Conservation (phyloP, 2,113 vertebrate genomes). For the Odobenus rosmarus region DNA sequence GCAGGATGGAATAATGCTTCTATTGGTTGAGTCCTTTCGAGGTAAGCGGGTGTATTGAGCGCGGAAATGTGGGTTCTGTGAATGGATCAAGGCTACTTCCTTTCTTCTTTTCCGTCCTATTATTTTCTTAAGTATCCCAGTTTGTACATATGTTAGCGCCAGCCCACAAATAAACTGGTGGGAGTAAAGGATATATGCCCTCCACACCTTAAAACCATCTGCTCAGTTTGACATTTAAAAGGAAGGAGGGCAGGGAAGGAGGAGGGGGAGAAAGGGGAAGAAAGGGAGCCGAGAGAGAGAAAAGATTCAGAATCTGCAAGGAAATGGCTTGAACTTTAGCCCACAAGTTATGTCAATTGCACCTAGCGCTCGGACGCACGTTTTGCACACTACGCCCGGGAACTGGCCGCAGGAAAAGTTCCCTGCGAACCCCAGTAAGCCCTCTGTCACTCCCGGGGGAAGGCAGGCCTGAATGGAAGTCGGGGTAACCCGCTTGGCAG, state of each 20-base stretch:
- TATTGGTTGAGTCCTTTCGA: constrained; percentile 64
- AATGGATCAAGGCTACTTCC: neutral
- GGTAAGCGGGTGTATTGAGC: constrained; percentile 68
- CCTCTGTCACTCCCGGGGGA: neutral
- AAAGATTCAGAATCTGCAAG: constrained; percentile 26
- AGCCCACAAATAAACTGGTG: constrained; percentile 30
- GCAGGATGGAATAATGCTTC: neutral
- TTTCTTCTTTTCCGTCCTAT: neutral
- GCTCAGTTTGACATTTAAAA: constrained; percentile 63
- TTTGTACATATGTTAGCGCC: neutral
- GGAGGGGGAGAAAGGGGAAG: neutral
- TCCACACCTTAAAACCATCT: constrained; percentile 69
- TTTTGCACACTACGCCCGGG: constrained; percentile 9
- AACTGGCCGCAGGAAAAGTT: constrained; percentile 60
- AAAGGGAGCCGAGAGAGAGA: neutral
- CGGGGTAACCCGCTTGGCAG: neutral
- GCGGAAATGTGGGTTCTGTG: constrained; percentile 3
- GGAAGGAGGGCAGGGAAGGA: neutral
- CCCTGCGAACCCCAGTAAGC: neutral
- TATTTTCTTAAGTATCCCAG: constrained; percentile 26
- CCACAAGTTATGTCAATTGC: neutral
- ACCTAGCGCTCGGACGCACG: neutral
- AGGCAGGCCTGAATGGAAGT: constrained; percentile 24
- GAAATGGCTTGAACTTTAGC: constrained; percentile 50
- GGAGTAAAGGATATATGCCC: neutral